Evolutionary conservation across 2,113 vertebrate species (phyloP), one percentile per base, ranked within the genome.

Genomic region (Orthonyx spaldingii): DNA sequence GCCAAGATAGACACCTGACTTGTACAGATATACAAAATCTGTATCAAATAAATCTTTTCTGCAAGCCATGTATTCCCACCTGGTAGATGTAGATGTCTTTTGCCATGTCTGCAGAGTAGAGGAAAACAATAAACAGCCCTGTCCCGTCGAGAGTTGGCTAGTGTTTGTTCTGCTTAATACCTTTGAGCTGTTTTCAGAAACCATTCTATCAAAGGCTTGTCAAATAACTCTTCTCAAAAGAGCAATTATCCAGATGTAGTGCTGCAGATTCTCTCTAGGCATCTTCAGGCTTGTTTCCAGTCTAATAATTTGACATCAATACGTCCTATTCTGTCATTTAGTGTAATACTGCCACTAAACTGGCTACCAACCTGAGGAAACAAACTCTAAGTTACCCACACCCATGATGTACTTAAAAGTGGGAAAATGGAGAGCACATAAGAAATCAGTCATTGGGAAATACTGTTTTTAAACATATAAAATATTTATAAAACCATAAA

Each of bases 251-350:
- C 56, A 84, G 60, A 89, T 63, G 60, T 41, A 71, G 28, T 52
- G 28, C 70, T 65, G 37, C 61, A 83, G 39, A 85, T 88, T 88
- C 37, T 94, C 85, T 85, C 57, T 69, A 76, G 82, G 90, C 59
- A 23, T 88, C 59, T 74, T 90, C 85, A 90, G 55, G 39, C 70
- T 86, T 83, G 20, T 94, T 97, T 97, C 85, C 85, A 93, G 83
- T 85, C 90, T 92, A 83, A 86, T 88, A 91, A 93, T 88, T 93
- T 70, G 85, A 86, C 90, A 83, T 68, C 4, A 1, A 63, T 69
- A 65, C 10, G 28, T 88, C 20, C 55, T 72, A 27, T 55, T 92
- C 65, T 75, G 68, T 89, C 60, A 66, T 88, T 88, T 74, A 69
- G 63, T 92, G 30, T 30, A 76, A 92, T 86, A 11, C 13, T 90